Base-by-base conservation (phyloP, 2,797 vertebrate genomes). In the Enteromius argenteus region DNA sequence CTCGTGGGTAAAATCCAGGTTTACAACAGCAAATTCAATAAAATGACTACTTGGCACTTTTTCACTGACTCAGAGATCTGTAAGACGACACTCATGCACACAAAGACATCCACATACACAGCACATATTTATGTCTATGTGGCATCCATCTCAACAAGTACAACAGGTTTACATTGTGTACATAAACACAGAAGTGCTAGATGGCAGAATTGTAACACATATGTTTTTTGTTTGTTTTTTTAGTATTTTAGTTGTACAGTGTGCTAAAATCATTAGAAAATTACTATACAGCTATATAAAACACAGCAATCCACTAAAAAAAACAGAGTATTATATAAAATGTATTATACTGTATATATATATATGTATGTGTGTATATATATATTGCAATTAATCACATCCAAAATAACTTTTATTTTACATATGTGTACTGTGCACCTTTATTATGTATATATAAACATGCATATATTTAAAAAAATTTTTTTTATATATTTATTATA, bases 1-100 rank as follows among this genome's bases (percentile, higher is more conserved):
- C 27, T 83, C 80, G 83, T 64, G 42, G 11, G 30, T 53, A 35
- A 51, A 74, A 53, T 76, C 15, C n/a, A 75, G 81, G 35, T 51
- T 83, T 75, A 76, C 3, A 1, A 67, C 81, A 64, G 32, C 11
- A 9, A 6, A 8, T 23, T 64, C 4, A 11, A 83, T 19, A 32
- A 67, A 83, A 83, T 51, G 60, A 19, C 15, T 67, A 39, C 60
- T 66, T 66, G 60, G 32, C 56, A 32, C 27, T 64, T 78, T 44
- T 32, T 5, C 15, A 46, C 5, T 62, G 56, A 64, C 39, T 62
- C 13, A 58, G 51, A 35, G 2, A 74, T 35, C 35, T 58, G 53
- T 69, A 44, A 44, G 11, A n/a, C 3, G 14, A 76, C 39, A 39
- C 35, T 39, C 17, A 11, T 11, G 32, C 21, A 39, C 21, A 39